phyloP scores from a whole-genome alignment of 2,113 vertebrate species.

The Manacus vitellinus region DNA sequence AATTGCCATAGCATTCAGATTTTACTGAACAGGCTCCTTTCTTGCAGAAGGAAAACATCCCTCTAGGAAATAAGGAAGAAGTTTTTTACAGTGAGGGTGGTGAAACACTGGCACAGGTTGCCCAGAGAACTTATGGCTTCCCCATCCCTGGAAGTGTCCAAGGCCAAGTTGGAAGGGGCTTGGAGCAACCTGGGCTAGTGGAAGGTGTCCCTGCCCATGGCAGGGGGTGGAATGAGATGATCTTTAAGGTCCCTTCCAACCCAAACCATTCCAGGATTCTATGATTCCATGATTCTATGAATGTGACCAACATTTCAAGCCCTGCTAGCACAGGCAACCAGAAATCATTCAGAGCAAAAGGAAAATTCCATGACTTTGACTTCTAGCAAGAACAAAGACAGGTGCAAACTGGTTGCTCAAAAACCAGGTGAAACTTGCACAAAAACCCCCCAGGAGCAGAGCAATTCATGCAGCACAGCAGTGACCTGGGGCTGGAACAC shows the following conservation, averaged over 20 bases:
- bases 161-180: neutral
- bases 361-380: conserved; percentile 25
- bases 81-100: neutral
- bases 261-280: neutral
- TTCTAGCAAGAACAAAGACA: neutral
- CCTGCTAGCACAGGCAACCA: neutral
- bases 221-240: neutral
- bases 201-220: neutral
- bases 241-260: neutral
- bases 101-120: neutral
- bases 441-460: neutral
- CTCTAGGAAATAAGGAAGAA: neutral
- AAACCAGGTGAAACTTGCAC: neutral
- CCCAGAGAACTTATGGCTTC: neutral
- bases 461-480: neutral
- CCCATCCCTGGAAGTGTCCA: neutral
- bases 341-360: neutral
- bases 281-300: neutral
- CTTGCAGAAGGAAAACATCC: neutral
- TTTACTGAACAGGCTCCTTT: neutral
- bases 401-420: neutral
- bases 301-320: neutral
- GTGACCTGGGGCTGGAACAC: neutral
- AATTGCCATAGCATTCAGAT: neutral
- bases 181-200: neutral